Evolutionary conservation across 2,888 invertebrate species (phyloP).

Genomic region (Plebejus anna): DNA sequence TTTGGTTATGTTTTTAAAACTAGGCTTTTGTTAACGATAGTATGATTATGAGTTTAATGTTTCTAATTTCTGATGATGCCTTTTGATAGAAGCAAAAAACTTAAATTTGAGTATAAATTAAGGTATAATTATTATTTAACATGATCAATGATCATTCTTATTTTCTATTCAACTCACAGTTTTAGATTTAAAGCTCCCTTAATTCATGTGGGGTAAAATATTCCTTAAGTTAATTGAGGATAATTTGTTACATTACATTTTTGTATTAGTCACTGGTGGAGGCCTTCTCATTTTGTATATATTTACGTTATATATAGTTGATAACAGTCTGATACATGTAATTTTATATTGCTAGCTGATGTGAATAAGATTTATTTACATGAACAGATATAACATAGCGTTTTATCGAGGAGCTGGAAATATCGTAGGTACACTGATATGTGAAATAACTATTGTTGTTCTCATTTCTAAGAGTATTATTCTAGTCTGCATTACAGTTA

Average conservation of each 20-base stretch:
- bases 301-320: constrained; percentile 42
- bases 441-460: constrained; percentile 79
- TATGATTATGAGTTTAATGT: too few species aligned
- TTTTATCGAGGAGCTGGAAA: constrained; percentile 75
- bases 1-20: not conserved
- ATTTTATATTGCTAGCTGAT: constrained; percentile 79
- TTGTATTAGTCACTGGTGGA: constrained; percentile 47
- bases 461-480: constrained; percentile 81
- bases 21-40: too few species aligned
- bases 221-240: not conserved
- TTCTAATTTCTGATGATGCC: not conserved
- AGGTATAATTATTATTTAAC: not conserved
- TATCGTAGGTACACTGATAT: constrained; percentile 76
- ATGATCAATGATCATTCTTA: not conserved
- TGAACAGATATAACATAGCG: constrained; percentile 76
- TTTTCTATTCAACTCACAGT: constrained; percentile 8
- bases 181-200: too few species aligned
- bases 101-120: too few species aligned
- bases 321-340: constrained; percentile 66
- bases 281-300: constrained; percentile 39
- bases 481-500: constrained; percentile 80
- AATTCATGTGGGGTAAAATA: not conserved
- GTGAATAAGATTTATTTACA: constrained; percentile 79
- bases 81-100: not conserved
- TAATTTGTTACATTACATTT: constrained; percentile 5